Evolutionary conservation across 2,888 invertebrate genomes (phyloP).

Genomic region (Stictocephala bisonia): DNA sequence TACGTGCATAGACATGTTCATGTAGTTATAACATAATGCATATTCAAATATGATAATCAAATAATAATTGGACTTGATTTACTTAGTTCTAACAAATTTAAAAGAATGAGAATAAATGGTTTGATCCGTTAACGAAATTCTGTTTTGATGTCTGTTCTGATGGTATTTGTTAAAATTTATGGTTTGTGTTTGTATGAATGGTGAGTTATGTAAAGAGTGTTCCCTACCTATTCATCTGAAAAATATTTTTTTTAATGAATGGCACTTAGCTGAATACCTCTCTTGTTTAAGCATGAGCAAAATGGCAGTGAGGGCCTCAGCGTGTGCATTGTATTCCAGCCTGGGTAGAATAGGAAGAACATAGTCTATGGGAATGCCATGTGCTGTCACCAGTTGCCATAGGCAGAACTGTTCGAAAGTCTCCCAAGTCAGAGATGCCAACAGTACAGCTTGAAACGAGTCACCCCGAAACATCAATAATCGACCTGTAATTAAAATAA

Average conservation of each 20-base stretch:
- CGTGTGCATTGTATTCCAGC: slow-evolving; percentile 84
- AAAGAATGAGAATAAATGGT: too few relatives aligned
- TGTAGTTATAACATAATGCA: too few relatives aligned
- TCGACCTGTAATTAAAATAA: slow-evolving; percentile 56
- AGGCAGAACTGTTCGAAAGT: slow-evolving; percentile 97
- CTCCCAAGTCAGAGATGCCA: slow-evolving; percentile 93
- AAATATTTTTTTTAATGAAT: too few relatives aligned
- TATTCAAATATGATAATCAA: too few relatives aligned
- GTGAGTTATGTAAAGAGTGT: too few relatives aligned
- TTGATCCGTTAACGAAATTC: too few relatives aligned
- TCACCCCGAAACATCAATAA: slow-evolving; percentile 85
- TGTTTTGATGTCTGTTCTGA: too few relatives aligned
- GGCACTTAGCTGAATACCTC: slow-evolving; percentile 72
- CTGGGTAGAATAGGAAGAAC: slow-evolving; percentile 85
- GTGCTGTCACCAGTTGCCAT: slow-evolving; percentile 96
- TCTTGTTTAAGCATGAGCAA: slow-evolving; percentile 92
- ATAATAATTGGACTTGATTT: too few relatives aligned
- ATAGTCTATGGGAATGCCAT: slow-evolving; percentile 92
- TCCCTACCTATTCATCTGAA: too few relatives aligned
- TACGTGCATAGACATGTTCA: too few relatives aligned
- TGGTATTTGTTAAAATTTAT: not conserved
- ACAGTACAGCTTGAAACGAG: slow-evolving; percentile 78
- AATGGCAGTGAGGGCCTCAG: slow-evolving; percentile 93
- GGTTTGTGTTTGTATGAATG: not conserved
- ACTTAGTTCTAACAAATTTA: too few relatives aligned